Evolutionary conservation across 2,113 vertebrate genomes (phyloP), one percentile per base, ranked within the genome.

Genomic region (Triplophysa tibetana): DNA sequence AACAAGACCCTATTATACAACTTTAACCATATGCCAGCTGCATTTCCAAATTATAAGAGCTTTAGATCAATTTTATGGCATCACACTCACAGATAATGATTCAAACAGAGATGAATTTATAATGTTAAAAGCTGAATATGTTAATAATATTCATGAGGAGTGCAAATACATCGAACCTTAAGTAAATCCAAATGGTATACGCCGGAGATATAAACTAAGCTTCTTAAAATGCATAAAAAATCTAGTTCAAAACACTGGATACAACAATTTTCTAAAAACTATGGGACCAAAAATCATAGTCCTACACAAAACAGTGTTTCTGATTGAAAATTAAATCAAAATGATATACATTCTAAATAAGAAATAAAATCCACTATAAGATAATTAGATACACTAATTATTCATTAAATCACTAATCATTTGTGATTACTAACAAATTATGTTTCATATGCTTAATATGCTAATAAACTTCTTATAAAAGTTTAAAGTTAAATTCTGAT

Each of bases 131-230:
- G 54, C 54, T 6, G 19, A 21, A 58, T 14, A 61, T 73, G 33
- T 73, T 43, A 10, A 61, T 58, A 43, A 60, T 61, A 74, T 74
- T n/a, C 33, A 60, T 60, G 76, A 45, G 29, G 43, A 52, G 14
- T 21, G n/a, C 54, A n/a, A 58, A 56, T 19, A 56, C 17, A 56
- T n/a, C 54, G 2, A n/a, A 19, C 3, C 52, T 4, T 54, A 17
- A n/a, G 19, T 21, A 58, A 58, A 58, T 58, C 8, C 8, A 58
- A 19, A 58, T 8, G 21, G 54, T 58, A 58, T n/a, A 21, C 21
- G 8, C 54, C 21, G 54, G 17, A 56, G 14, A 17, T 54, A 19
- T 54, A 17, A 17, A 17, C 52, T 7, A 54, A 54, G 52, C 6
- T 16, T 14, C 14, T 54, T 54, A 54, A 54, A 54, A 29, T 29